phyloP scores from a whole-genome alignment of 2,888 invertebrate species.

The Cheilosia vernalis region DNA sequence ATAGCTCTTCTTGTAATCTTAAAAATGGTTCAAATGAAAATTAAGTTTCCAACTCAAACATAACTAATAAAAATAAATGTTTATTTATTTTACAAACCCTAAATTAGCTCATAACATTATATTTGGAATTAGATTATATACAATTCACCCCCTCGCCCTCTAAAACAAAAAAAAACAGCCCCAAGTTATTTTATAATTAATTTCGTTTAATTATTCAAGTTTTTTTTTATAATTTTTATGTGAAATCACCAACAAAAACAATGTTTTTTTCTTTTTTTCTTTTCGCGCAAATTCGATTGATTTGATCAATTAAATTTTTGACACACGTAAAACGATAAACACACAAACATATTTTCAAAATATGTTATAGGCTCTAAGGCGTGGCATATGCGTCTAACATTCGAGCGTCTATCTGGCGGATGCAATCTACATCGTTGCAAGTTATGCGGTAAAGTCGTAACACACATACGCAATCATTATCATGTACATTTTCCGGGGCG shows the following conservation, averaged over 20 bases:
- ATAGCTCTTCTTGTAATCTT: conserved; percentile 8
- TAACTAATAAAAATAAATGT: conserved; percentile 10
- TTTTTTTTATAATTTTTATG: conserved; percentile 76
- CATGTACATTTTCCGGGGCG: conserved; percentile 96
- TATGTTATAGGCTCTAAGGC: conserved; percentile 94
- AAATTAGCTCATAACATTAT: conserved; percentile 37
- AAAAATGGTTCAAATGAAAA: neutral
- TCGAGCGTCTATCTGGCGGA: conserved; percentile 96
- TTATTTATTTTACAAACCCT: conserved; percentile 2
- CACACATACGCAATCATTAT: conserved; percentile 97
- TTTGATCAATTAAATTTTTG: conserved; percentile 62
- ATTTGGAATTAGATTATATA: conserved; percentile 14
- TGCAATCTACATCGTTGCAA: conserved; percentile 97
- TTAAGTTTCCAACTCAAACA: conserved; percentile 27
- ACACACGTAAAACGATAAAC: conserved; percentile 48
- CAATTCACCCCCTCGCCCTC: neutral
- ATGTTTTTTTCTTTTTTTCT: conserved; percentile 82
- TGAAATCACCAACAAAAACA: conserved; percentile 83
- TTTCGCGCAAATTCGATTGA: conserved; percentile 79
- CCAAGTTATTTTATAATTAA: conserved; percentile 7
- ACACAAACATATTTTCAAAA: conserved; percentile 67
- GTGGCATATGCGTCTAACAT: conserved; percentile 97
- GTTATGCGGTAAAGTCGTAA: conserved; percentile 97
- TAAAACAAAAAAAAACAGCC: neutral
- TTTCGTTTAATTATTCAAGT: conserved; percentile 58